Evolutionary conservation across 2,797 vertebrate genomes (phyloP), one percentile per base, ranked within the genome.

Genomic region (Nyctibius grandis): DNA sequence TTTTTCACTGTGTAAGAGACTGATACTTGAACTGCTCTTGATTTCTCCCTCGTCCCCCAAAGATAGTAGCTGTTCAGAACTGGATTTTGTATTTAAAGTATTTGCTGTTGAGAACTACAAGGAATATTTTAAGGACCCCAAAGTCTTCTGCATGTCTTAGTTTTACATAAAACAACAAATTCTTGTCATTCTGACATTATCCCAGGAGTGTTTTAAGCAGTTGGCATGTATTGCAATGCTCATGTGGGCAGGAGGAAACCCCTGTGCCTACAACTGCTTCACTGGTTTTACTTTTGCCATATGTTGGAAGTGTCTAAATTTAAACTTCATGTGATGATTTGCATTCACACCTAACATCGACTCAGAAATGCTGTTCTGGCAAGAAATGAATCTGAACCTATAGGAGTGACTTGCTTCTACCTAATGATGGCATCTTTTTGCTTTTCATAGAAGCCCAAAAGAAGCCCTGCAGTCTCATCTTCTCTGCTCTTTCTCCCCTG

Each of bases 1-100:
- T 83, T 97, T 95, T 96, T 96, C 73, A 10, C 44, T 72, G 28
- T 91, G 29, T n/a, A 28, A 68, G 92, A 94, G 92, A 91, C 94
- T 96, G 96, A 96, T 96, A 59, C 79, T 85, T 79, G 48, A 90
- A 83, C 34, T 60, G 40, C 33, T 69, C 45, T 95, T 79, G 34
- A 50, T 87, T 95, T 86, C 26, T 89, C 17, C 12, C 16, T 48
- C 3, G 3, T 48, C 4, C 13, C 21, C 19, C 15, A 29, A 72
- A 72, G 45, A 88, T 2, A 78, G 89, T 85, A 82, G 47, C 68
- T 79, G 96, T 95, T 95, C 91, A 95, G 79, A 95, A 85, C 9
- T 53, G 28, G 26, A 72, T 69, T 61, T 83, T 76, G 3, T 79
- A n/a, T 57, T 89, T 63, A 13, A 87, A 73, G 3, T 60, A 28